phyloP scores from a whole-genome alignment of 2,888 invertebrate genomes.

The Acleris cristana region DNA sequence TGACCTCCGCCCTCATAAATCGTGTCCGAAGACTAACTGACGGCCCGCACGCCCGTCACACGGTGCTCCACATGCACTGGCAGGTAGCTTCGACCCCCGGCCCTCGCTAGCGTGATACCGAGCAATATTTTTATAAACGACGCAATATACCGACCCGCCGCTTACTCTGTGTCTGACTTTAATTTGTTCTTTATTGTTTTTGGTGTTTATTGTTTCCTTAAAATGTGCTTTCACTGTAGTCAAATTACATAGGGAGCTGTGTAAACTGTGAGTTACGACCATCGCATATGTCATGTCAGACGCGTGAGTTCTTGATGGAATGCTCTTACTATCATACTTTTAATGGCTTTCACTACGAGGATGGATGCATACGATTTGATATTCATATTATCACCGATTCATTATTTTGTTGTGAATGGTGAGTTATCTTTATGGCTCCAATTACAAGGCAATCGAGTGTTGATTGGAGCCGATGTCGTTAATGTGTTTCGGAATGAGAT shows the following conservation, averaged over 20 bases:
- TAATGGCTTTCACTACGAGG: slow-evolving; percentile 29
- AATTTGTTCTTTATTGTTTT: slow-evolving; percentile 78
- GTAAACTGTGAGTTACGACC: slow-evolving; percentile 53
- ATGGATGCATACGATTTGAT: slow-evolving; percentile 30
- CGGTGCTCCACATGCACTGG: slow-evolving; percentile 44
- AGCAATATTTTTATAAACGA: slow-evolving; percentile 67
- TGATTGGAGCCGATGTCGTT: slow-evolving; percentile 29
- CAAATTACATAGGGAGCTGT: slow-evolving; percentile 55
- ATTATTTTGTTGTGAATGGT: slow-evolving; percentile 33
- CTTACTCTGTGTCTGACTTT: slow-evolving; percentile 69
- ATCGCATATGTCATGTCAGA: slow-evolving; percentile 41
- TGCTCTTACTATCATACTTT: slow-evolving; percentile 25
- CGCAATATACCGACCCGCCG: slow-evolving; percentile 58
- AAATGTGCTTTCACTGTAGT: slow-evolving; percentile 68
- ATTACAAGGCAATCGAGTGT: slow-evolving; percentile 34
- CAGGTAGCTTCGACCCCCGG: slow-evolving; percentile 62
- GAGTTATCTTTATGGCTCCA: slow-evolving; percentile 32
- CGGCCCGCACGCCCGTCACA: slow-evolving; percentile 39
- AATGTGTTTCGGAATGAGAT: slow-evolving; percentile 30
- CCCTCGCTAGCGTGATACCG: slow-evolving; percentile 70
- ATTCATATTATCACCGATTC: slow-evolving; percentile 31
- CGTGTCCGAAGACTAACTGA: slow-evolving; percentile 42
- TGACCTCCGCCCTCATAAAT: slow-evolving; percentile 51
- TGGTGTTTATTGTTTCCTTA: slow-evolving; percentile 76
- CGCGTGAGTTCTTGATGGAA: slow-evolving; percentile 55